A percentile compares a stretch with the other conserved stretches of the same genome.
Conservation (phyloP, 2,797 vertebrate species). For the Chelidonichthys spinosus region DNA sequence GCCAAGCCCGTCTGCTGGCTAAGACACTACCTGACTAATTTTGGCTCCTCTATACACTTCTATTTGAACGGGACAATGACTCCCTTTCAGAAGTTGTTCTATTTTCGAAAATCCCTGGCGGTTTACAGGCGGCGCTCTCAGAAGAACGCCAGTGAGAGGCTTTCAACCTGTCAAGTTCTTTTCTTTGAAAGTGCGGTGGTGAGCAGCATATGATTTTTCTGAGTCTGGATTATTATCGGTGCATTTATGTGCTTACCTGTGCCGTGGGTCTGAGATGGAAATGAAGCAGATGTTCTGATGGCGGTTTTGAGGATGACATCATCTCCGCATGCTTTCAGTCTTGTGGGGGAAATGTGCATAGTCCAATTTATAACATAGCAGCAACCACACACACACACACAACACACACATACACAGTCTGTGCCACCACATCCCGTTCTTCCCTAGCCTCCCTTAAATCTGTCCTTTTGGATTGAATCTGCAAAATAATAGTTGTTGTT, state of each 20-base stretch:
- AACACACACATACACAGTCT: constrained; percentile 7
- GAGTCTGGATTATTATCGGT: constrained; percentile 34
- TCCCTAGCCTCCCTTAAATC: constrained; percentile 4
- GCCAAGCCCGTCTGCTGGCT: constrained; percentile 62
- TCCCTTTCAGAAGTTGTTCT: constrained; percentile 75
- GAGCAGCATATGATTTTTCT: constrained; percentile 8
- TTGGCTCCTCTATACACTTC: constrained; percentile 57
- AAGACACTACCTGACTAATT: constrained; percentile 72
- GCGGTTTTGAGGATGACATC: constrained; percentile 38
- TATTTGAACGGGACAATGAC: constrained; percentile 71
- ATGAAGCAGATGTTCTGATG: constrained; percentile 43
- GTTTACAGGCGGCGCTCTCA: constrained; percentile 67
- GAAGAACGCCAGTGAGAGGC: constrained; percentile 61
- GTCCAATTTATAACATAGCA: constrained; percentile 19
- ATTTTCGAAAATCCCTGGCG: constrained; percentile 75
- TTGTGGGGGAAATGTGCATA: constrained; percentile 7
- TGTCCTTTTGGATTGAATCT: not conserved
- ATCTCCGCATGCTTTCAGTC: constrained; percentile 26
- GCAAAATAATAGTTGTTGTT: not conserved
- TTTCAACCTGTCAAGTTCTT: constrained; percentile 68
- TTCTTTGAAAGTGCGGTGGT: constrained; percentile 44
- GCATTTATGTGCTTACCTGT: constrained; percentile 35
- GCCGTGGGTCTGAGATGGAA: constrained; percentile 37
- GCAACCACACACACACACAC: constrained; percentile 14
- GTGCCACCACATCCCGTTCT: constrained; percentile 22